Percentiles rank a stretch among this genome's conserved stretches.
phyloP scores from a whole-genome alignment of 2,888 invertebrate species.

The Temnothorax rugatulus region DNA sequence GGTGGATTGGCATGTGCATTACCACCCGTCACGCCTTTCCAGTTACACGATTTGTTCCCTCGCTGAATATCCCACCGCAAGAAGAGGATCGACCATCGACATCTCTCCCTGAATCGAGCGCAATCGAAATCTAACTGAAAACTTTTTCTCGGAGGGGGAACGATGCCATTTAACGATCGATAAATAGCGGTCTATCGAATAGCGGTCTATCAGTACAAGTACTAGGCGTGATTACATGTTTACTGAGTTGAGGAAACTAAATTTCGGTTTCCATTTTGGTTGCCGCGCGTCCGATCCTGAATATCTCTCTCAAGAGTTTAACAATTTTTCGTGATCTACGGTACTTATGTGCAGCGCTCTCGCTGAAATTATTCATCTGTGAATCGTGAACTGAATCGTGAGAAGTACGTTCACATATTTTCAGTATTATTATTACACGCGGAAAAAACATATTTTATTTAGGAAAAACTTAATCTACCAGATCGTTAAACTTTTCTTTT shows the following conservation, averaged over 20 bases:
- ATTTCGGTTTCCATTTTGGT: not conserved
- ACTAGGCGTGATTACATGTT: not conserved
- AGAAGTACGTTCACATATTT: not conserved
- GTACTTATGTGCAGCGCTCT: not conserved
- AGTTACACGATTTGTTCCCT: conserved; percentile 25
- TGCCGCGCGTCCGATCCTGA: not conserved
- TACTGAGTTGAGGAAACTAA: not conserved
- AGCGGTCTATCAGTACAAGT: not conserved
- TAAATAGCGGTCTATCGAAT: too few species aligned
- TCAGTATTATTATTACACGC: not conserved
- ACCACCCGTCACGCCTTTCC: conserved; percentile 43
- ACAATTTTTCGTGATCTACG: not conserved
- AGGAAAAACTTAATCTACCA: not conserved
- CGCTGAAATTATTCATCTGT: not conserved
- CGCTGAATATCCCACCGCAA: conserved; percentile 23
- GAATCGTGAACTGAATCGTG: not conserved
- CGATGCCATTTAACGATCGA: not conserved
- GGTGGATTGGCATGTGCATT: conserved; percentile 64
- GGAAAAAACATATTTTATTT: not conserved
- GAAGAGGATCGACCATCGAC: conserved; percentile 18
- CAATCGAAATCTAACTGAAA: conserved; percentile 14
- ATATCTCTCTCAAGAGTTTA: not conserved
- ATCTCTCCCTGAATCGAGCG: not conserved
- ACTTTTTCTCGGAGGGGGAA: not conserved
- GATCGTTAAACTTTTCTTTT: not conserved